Percentiles rank a stretch among this genome's conserved stretches.
phyloP scores from a whole-genome alignment of 2,888 invertebrate species.

The Pomacea canaliculata region DNA sequence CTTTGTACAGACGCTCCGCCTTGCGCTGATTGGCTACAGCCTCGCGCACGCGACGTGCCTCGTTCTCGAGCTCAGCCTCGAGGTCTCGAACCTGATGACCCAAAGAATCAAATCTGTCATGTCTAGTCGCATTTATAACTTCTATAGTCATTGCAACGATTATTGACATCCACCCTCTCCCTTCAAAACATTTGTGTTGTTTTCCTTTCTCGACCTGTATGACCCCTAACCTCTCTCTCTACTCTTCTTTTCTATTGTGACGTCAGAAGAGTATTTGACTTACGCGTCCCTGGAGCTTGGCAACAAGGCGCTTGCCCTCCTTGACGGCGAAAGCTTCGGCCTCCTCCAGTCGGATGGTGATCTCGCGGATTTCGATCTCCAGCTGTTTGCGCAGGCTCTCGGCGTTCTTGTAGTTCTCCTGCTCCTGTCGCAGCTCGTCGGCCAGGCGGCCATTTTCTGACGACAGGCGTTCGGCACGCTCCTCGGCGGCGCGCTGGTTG shows the following conservation, averaged over 20 bases:
- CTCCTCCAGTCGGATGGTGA: constrained; percentile 69
- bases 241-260: too few species aligned
- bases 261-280: constrained; percentile 6
- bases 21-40: constrained; percentile 62
- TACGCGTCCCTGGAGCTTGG: constrained; percentile 68
- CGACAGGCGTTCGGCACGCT: constrained; percentile 63
- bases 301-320: constrained; percentile 69
- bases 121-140: too few species aligned
- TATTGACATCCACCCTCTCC: too few species aligned
- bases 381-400: constrained; percentile 69
- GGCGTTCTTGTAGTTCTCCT: constrained; percentile 71
- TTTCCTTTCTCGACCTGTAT: too few species aligned
- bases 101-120: too few species aligned
- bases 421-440: constrained; percentile 69
- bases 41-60: constrained; percentile 66
- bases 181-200: too few species aligned
- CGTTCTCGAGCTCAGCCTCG: constrained; percentile 67
- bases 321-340: constrained; percentile 69
- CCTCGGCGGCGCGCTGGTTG: constrained; percentile 63
- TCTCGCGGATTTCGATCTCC: constrained; percentile 70
- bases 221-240: too few species aligned
- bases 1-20: constrained; percentile 64
- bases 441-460: constrained; percentile 64
- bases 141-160: too few species aligned
- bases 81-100: constrained; percentile 65